Evolutionary conservation across 2,888 invertebrate genomes (phyloP), one percentile per base, ranked within the genome.

Genomic region (Tinea pellionella): DNA sequence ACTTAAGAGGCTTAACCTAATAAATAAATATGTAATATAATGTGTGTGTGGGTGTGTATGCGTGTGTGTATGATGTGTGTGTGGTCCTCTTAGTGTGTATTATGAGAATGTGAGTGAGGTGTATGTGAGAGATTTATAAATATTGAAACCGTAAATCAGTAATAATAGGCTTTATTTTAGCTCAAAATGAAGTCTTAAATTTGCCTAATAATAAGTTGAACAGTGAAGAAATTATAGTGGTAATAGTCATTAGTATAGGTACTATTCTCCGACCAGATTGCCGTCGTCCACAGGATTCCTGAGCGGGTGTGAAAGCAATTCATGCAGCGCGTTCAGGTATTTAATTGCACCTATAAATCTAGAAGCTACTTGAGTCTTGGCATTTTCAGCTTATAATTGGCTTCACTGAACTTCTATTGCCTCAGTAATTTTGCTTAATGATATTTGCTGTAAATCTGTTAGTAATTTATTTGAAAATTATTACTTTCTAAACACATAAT

Each of bases 291-390:
- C 57, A 29, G 32, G 57, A 57, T 57, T 57, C 57, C 57, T 57
- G n/a, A 32, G 57, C 62, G 65, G 67, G 69, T 70, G 69, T 65
- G 69, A 73, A 74, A 74, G 57, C 76, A 74, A 77, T 80, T 78
- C 78, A 78, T 73, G 74, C 73, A 71, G 69, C 70, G 70, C 71
- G 69, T 73, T 72, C 71, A 76, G 76, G 74, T 75, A 77, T 79
- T 78, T 79, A 80, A 80, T 80, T 80, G 78, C 75, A 75, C 69
- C 61, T 19, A 78, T 79, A 79, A 80, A 79, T 80, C 78, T 77
- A 71, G 69, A 65, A 66, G 69, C 69, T 71, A 68, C 67, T 67
- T 68, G 71, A 69, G 72, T 68, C 70, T 70, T 69, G 68, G 70
- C 69, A 68, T 69, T 68, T 71, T 66, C 57, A 57, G 57, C 32